phyloP scores from a whole-genome alignment of 2,797 vertebrate genomes.

The Karalla daura region DNA sequence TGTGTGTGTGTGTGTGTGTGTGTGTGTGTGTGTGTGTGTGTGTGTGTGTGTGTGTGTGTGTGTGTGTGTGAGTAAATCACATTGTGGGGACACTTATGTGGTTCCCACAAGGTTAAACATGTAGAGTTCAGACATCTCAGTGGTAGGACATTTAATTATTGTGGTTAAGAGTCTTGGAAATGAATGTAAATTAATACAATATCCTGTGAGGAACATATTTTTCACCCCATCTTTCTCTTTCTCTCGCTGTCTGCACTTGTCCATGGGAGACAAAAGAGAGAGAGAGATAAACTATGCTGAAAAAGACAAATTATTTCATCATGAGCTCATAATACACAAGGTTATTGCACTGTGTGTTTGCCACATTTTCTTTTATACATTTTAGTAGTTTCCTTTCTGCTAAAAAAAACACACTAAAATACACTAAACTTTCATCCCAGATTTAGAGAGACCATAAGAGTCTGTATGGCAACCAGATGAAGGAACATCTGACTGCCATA shows the following conservation, averaged over 20 bases:
- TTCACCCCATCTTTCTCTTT: no score
- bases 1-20: neutral
- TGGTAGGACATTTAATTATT: neutral
- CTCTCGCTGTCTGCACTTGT: no score
- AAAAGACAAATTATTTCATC: slow-evolving; percentile 1
- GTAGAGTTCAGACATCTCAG: neutral
- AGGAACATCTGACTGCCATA: slow-evolving; percentile 41
- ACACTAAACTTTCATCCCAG: neutral
- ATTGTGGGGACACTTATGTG: neutral
- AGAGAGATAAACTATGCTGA: neutral
- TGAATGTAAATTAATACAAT: neutral
- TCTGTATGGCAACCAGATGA: slow-evolving; percentile 17
- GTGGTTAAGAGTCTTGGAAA: slow-evolving; percentile 4
- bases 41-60: neutral
- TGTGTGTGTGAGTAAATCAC: neutral
- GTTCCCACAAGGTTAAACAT: slow-evolving; percentile 3
- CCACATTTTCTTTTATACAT: neutral
- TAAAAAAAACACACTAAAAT: neutral
- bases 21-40: neutral
- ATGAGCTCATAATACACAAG: no score
- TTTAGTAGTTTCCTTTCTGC: neutral
- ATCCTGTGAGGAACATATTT: neutral
- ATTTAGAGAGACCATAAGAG: slow-evolving; percentile 13
- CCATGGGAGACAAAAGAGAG: neutral
- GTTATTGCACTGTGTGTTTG: neutral